phyloP scores from a whole-genome alignment of 2,797 vertebrate genomes.

The Chaetophractus vellerosus region DNA sequence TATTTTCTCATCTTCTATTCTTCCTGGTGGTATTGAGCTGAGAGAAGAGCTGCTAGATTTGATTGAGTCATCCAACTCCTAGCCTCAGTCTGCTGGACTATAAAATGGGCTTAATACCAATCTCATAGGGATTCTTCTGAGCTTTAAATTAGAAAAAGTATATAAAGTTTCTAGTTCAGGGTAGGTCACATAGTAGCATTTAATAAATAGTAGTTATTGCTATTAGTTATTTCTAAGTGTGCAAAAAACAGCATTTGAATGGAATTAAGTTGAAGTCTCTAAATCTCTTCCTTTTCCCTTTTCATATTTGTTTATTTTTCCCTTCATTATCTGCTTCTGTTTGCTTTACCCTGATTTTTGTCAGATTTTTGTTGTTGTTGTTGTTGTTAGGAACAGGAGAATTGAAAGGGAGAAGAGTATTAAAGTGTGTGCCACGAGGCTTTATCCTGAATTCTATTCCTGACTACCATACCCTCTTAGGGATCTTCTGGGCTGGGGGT shows the following conservation, averaged over 20 bases:
- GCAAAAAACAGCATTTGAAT: background rate
- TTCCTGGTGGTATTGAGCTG: background rate
- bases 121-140: background rate
- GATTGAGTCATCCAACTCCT: background rate
- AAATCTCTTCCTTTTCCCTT: background rate
- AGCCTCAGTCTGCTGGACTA: background rate
- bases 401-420: background rate
- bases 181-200: background rate
- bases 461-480: fast-evolving
- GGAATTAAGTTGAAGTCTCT: background rate
- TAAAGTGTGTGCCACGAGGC: background rate
- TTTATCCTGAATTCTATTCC: background rate
- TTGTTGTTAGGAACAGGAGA: background rate
- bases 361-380: background rate
- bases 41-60: background rate
- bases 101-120: background rate
- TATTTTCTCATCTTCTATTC: background rate
- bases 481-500: background rate
- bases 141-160: background rate
- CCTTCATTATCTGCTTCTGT: background rate
- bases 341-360: background rate
- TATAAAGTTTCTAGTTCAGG: background rate
- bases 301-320: background rate
- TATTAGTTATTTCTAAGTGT: background rate
- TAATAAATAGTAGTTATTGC: background rate